Evolutionary conservation across 2,113 vertebrate genomes (phyloP), one percentile per base, ranked within the genome.

Genomic region (Cariama cristata): DNA sequence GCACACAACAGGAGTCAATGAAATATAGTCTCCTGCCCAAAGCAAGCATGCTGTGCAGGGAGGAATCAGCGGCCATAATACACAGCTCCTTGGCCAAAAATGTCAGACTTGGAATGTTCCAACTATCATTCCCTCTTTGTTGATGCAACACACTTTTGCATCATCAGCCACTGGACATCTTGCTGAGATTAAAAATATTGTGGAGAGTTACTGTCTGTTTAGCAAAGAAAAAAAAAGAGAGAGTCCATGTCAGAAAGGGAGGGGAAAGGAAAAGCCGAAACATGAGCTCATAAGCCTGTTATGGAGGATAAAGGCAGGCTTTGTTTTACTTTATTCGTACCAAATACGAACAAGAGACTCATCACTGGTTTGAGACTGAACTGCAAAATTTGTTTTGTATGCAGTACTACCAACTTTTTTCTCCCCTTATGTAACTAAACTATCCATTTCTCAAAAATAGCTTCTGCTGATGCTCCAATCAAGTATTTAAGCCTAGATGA

Each of bases 281-380:
- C 33, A 33, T 91, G 86, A 97, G 91, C 94, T 96, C 62, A 58
- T 42, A 30, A 79, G 81, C 52, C 52, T 67, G 73, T 38, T 67
- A 79, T 2, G 19, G 38, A 49, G 89, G 80, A 96, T 97, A 84
- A 96, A 96, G 59, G 49, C 35, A 76, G 91, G 82, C 83, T 94
- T 93, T 95, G 95, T 93, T 93, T 81, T 27, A 84, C 84, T 94
- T 88, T 52, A 76, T 26, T 87, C 91, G 66, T 92, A 90, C 86
- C 55, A 83, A 86, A 27, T 90, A 95, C 0, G 50, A 97, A 84
- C 89, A 94, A 92, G 67, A 86, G 67, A n/a, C 92, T 94, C 95
- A 96, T 97, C 97, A 35, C 88, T 89, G 86, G n/a, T 90, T 60
- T 64, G 71, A 90, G 94, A 53, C 33, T 75, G 22, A 89, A 76